phyloP scores from a whole-genome alignment of 2,113 vertebrate genomes.

The Hassar affinis region DNA sequence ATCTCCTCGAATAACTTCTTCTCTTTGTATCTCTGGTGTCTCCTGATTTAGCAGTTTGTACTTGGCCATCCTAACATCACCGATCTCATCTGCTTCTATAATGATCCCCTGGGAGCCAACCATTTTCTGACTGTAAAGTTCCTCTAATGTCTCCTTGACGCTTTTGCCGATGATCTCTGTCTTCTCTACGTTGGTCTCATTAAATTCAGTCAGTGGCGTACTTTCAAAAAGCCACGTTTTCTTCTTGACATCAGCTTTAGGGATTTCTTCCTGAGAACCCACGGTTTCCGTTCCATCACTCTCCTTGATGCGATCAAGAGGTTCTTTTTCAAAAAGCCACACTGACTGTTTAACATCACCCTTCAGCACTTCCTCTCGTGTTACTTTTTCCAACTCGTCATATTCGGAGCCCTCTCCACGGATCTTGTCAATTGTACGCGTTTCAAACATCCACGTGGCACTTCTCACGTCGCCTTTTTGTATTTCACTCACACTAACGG shows the following conservation, averaged over 20 bases:
- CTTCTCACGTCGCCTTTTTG: conserved; percentile 86
- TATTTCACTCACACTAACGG: conserved; percentile 88
- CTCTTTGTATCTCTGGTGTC: conserved; percentile 82
- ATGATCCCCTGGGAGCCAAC: conserved; percentile 86
- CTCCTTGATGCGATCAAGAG: conserved; percentile 82
- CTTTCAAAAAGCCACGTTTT: conserved; percentile 92
- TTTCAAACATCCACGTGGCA: conserved; percentile 91
- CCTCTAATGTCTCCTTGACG: conserved; percentile 82
- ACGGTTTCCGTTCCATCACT: conserved; percentile 65
- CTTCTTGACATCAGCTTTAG: conserved; percentile 82
- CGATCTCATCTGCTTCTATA: conserved; percentile 86
- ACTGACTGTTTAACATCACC: conserved; percentile 88
- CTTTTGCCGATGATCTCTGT: conserved; percentile 85
- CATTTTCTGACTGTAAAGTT: conserved; percentile 84
- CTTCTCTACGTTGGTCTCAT: conserved; percentile 74
- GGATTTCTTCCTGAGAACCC: conserved; percentile 79
- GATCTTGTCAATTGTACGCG: conserved; percentile 82
- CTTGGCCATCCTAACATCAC: conserved; percentile 89
- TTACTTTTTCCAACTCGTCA: conserved; percentile 79
- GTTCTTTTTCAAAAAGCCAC: conserved; percentile 90
- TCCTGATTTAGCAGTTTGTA: conserved; percentile 85
- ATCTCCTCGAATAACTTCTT: conserved; percentile 82
- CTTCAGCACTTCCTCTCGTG: conserved; percentile 82
- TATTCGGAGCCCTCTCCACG: conserved; percentile 75
- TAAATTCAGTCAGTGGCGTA: conserved; percentile 82